These are phyloP conservation scores for Manduca sexta DNA, from an alignment of 1,140 invertebrate genomes.

Conservation along the genomic window DNA sequence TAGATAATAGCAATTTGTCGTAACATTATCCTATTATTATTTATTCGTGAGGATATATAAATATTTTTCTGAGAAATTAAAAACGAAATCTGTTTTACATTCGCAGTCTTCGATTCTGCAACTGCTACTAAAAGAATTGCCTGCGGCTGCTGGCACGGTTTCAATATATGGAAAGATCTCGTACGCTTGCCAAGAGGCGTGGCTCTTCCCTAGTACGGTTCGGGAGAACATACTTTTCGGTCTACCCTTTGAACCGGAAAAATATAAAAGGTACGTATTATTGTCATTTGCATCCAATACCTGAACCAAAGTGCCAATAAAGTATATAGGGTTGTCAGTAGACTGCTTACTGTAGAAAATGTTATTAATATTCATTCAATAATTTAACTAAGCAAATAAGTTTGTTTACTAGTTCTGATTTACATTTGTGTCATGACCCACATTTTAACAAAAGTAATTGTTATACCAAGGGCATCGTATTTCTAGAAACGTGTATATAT, in stretches of 20 bases:
- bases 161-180: conserved; percentile 78
- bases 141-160: conserved; percentile 76
- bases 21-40: no score
- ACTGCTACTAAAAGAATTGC: conserved; percentile 81
- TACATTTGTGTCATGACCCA: no score
- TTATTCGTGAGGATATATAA: no score
- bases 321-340: no score
- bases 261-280: conserved; percentile 78
- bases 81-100: conserved; percentile 14
- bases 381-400: no score
- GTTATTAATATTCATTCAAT: no score
- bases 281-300: conserved; percentile 3
- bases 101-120: conserved; percentile 82
- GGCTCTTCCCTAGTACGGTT: conserved; percentile 12
- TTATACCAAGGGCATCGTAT: neutral
- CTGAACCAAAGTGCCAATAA: no score
- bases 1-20: no score
- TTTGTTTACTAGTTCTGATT: no score
- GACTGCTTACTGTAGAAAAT: no score
- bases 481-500: neutral
- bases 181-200: conserved; percentile 83
- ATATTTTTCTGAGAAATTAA: no score
- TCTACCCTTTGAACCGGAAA: conserved; percentile 76
- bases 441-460: no score
- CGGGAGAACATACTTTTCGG: conserved; percentile 88